These are phyloP conservation scores for Ecliptopera silaceata DNA, from an alignment of 2,888 invertebrate genomes.

Conservation along the genomic window DNA sequence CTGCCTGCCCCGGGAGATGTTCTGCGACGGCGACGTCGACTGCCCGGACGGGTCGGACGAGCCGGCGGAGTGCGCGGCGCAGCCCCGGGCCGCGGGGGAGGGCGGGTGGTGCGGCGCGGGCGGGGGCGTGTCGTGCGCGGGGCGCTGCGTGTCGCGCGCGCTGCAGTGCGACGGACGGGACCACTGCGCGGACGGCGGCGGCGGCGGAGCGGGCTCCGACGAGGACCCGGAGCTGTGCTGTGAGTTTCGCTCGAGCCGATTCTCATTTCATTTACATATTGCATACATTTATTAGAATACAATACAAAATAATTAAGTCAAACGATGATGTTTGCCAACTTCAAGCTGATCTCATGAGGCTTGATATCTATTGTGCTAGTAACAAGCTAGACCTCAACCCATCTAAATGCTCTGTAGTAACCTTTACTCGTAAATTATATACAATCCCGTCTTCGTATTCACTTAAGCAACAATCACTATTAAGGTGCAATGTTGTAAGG, in stretches of 20 bases:
- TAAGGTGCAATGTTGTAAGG: too few species aligned
- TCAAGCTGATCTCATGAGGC: too few species aligned
- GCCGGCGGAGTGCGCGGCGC: conserved; percentile 64
- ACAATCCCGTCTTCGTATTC: too few species aligned
- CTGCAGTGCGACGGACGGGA: conserved; percentile 88
- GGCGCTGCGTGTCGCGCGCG: conserved; percentile 85
- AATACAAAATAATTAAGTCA: too few species aligned
- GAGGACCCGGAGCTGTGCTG: conserved; percentile 82
- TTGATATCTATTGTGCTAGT: too few species aligned
- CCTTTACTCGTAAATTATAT: too few species aligned
- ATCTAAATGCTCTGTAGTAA: too few species aligned
- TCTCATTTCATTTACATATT: too few species aligned
- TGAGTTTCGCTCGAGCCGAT: conserved; percentile 45
- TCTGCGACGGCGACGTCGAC: conserved; percentile 87
- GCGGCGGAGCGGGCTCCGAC: conserved; percentile 82
- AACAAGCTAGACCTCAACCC: too few species aligned
- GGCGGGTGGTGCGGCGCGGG: conserved; percentile 48
- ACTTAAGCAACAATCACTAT: too few species aligned
- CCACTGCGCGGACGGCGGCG: conserved; percentile 87
- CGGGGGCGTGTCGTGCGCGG: conserved; percentile 84
- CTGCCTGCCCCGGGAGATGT: conserved; percentile 55
- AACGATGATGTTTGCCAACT: too few species aligned
- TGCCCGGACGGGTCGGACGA: conserved; percentile 90
- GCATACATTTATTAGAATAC: too few species aligned
- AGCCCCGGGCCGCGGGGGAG: conserved; percentile 6